Evolutionary conservation across 2,888 invertebrate genomes (phyloP), one percentile per base, ranked within the genome.

Genomic region (Agrenia bidenticulata): DNA sequence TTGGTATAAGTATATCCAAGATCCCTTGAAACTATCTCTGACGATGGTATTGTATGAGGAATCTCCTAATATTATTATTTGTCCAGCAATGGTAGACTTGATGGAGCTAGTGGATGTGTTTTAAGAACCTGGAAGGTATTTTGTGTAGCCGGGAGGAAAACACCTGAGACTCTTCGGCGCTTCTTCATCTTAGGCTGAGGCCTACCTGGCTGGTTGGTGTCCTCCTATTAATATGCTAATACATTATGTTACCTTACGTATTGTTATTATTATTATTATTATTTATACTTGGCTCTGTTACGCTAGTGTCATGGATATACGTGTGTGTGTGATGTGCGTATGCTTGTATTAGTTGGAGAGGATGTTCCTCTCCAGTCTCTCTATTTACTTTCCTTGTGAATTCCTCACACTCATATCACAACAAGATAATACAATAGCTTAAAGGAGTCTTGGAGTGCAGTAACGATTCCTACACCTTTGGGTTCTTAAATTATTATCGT

Each of bases 111-210:
- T 39, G 41, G 42, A 49, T 45, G 39, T 61, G 27, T 37, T 41
- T 57, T 57, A n/a, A n/a, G n/a, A n/a, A n/a, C n/a, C n/a, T 57
- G 63, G 24, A 45, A 45, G 45, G 45, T 45, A 45, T 45, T 45
- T 19, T 45, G 4, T 45, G 19, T 19, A 15, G 67, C 74, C 73
- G 49, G 42, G 49, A 66, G 74, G 64, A 27, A 74, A 74, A 73
- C 74, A 74, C 74, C 74, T 74, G 74, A 74, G 74, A 74, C 74
- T 71, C 55, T 69, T 69, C 74, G 74, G 73, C 73, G 74, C 73
- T 73, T 69, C 45, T 45, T 45, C 45, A 15, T 45, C 45, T 15
- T 19, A 32, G 27, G 27, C 23, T 5, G 15, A 49, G 23, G 15
- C 24, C 51, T 51, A 26, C 24, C 24, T 51, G 51, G 4, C 51